phyloP scores from a whole-genome alignment of 1,140 invertebrate genomes.

The Leptopilina clavipes region DNA sequence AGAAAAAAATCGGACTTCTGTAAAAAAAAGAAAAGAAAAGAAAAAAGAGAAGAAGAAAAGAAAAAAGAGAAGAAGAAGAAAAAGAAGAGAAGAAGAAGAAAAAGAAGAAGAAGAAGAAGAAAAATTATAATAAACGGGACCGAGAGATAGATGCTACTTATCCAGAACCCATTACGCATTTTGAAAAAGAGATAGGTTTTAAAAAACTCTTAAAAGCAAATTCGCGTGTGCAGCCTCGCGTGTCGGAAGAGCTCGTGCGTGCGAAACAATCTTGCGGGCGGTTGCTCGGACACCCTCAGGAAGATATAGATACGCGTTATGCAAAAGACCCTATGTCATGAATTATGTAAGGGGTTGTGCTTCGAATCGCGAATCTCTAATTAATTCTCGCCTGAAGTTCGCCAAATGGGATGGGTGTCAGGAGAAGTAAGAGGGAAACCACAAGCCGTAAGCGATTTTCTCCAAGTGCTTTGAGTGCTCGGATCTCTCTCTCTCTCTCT shows the following conservation, averaged over 20 bases:
- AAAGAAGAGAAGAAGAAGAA: too few relatives aligned
- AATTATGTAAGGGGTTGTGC: constrained; percentile 66
- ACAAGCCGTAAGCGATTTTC: constrained; percentile 52
- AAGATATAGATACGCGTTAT: constrained; percentile 59
- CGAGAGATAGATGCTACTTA: not conserved
- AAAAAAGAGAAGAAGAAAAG: too few relatives aligned
- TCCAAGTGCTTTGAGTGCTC: constrained; percentile 38
- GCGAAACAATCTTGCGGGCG: constrained; percentile 61
- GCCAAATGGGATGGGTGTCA: constrained; percentile 38
- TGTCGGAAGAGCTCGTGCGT: constrained; percentile 61
- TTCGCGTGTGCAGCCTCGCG: constrained; percentile 60
- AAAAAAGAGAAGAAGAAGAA: too few relatives aligned
- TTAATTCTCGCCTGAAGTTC: constrained; percentile 61
- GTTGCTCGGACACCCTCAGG: constrained; percentile 50
- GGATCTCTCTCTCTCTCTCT: not conserved
- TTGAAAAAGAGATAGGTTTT: not conserved
- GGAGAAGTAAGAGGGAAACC: constrained; percentile 39
- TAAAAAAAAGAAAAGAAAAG: not conserved
- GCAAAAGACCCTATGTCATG: constrained; percentile 63
- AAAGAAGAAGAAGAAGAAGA: too few relatives aligned
- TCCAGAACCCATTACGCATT: constrained; percentile 27
- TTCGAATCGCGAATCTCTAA: constrained; percentile 56
- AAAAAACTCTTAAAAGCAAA: constrained; percentile 30
- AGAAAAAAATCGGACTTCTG: not conserved
- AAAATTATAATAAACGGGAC: not conserved